phyloP scores from a whole-genome alignment of 2,113 vertebrate genomes.

The Hypanus sabinus region DNA sequence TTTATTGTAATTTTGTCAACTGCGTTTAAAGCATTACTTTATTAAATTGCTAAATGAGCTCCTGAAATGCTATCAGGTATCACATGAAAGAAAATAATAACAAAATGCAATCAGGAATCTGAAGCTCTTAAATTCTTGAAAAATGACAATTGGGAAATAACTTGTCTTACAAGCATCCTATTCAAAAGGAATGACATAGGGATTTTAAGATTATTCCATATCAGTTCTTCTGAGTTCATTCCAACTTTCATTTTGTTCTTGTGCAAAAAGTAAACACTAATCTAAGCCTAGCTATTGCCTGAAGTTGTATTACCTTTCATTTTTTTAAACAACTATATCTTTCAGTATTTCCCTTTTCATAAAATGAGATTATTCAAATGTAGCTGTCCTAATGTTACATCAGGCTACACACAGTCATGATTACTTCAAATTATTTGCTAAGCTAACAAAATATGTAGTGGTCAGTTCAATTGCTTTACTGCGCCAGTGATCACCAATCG shows the following conservation, averaged over 20 bases:
- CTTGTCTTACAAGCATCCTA: background rate
- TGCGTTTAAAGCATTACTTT: background rate
- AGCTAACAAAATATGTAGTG: background rate
- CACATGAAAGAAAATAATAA: background rate
- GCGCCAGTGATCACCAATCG: too few species aligned
- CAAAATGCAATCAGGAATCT: background rate
- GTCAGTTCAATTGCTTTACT: too few species aligned
- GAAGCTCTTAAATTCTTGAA: background rate
- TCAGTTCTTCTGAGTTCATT: background rate
- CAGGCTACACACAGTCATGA: background rate
- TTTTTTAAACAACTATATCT: background rate
- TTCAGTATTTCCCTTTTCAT: background rate
- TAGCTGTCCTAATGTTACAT: background rate
- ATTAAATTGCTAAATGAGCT: background rate
- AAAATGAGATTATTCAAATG: background rate
- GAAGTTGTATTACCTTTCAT: background rate
- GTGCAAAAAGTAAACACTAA: background rate
- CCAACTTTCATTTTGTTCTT: background rate
- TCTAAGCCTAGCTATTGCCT: background rate
- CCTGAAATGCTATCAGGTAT: background rate
- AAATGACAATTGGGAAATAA: background rate
- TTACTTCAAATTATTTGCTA: too few species aligned
- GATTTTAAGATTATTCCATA: background rate
- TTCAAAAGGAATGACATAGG: background rate
- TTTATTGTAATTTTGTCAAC: background rate